These are phyloP conservation scores for Aphelinus atriplicis DNA, from an alignment of 1,140 invertebrate species.

Conservation along the genomic window DNA sequence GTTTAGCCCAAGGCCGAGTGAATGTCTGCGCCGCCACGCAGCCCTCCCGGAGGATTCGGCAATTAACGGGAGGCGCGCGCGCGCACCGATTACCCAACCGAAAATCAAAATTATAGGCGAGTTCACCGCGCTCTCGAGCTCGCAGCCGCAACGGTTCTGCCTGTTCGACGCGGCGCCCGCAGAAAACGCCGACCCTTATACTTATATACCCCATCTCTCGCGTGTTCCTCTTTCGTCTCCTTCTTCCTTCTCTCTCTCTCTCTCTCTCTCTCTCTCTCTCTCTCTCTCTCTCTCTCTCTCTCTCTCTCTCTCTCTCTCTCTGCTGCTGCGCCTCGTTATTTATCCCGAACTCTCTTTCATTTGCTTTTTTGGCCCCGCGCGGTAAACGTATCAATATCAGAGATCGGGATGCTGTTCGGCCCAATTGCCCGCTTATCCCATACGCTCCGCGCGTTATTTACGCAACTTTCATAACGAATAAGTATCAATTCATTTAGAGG, in stretches of 20 bases:
- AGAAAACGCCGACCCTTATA: conserved; percentile 4
- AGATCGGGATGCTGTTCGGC: neutral
- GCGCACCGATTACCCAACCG: conserved; percentile 50
- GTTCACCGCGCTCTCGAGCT: conserved; percentile 2
- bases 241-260: neutral
- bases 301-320: neutral
- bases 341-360: conserved; percentile 21
- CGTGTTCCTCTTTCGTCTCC: neutral
- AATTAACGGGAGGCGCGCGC: conserved; percentile 46
- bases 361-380: neutral
- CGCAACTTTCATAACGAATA: too few relatives aligned
- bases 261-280: neutral
- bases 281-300: conserved; percentile 4
- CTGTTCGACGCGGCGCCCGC: neutral
- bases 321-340: conserved; percentile 16
- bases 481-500: too few relatives aligned
- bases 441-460: too few relatives aligned
- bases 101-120: conserved; percentile 57
- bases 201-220: too few relatives aligned
- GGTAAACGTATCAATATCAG: neutral
- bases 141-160: neutral
- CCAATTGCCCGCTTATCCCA: too few relatives aligned
- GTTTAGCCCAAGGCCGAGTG: conserved; percentile 37
- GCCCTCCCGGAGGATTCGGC: conserved; percentile 24
- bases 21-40: neutral